These are phyloP conservation scores for Eupithecia pulchellata DNA, from an alignment of 2,888 invertebrate genomes.

Conservation along the genomic window DNA sequence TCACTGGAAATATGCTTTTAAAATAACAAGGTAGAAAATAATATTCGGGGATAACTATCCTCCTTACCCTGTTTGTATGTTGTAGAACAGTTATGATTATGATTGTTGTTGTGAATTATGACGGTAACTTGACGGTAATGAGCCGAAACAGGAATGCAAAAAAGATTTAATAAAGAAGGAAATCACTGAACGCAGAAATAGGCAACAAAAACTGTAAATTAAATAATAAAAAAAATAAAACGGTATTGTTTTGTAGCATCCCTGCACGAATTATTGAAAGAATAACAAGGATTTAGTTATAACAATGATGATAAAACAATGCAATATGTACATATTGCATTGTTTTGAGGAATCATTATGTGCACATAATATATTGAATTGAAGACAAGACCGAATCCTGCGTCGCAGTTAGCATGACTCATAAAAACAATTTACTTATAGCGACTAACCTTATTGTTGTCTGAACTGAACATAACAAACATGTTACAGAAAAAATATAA, in stretches of 20 bases:
- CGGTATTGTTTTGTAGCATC: not conserved
- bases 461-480: constrained; percentile 1
- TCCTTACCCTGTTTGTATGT: not conserved
- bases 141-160: not conserved
- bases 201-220: not conserved
- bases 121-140: not conserved
- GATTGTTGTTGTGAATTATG: not conserved
- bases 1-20: not conserved
- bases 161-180: not conserved
- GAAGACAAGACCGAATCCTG: constrained; percentile 36
- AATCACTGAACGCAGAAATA: not conserved
- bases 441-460: constrained; percentile 6
- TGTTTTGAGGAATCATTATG: not conserved
- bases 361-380: constrained; percentile 13
- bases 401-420: constrained; percentile 34
- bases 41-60: not conserved
- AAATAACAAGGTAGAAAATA: not conserved
- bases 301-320: no score
- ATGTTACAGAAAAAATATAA: constrained; percentile 9
- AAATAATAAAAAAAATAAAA: no score
- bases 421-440: constrained; percentile 27
- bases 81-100: not conserved
- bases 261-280: not conserved
- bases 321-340: not conserved
- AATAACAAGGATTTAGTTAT: not conserved